Evolutionary conservation across 2,888 invertebrate genomes (phyloP).

Genomic region (Apotomis betuletana): DNA sequence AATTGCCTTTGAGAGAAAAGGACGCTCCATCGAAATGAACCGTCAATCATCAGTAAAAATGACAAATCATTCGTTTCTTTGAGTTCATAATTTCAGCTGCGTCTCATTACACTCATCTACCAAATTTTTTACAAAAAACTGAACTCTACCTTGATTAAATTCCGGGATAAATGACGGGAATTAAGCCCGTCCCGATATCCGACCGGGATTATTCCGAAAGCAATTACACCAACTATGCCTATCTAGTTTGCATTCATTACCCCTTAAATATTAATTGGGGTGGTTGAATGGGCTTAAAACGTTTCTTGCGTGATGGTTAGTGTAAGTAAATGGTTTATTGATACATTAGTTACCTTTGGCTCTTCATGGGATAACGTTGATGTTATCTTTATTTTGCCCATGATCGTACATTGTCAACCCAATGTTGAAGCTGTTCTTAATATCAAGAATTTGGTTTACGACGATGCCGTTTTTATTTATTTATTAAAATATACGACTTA

Average conservation of each 20-base stretch:
- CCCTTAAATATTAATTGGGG: slow-evolving; percentile 38
- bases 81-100: slow-evolving; percentile 9
- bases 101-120: slow-evolving; percentile 14
- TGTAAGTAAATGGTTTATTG: slow-evolving; percentile 5
- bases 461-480: too few relatives aligned
- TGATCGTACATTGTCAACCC: too few relatives aligned
- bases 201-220: slow-evolving; percentile 28
- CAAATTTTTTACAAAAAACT: slow-evolving; percentile 30
- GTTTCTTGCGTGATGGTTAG: slow-evolving; percentile 18
- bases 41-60: background rate
- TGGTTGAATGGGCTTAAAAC: slow-evolving; percentile 3
- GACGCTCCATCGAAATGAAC: too few relatives aligned
- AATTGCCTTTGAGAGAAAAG: too few relatives aligned
- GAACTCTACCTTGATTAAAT: slow-evolving; percentile 25
- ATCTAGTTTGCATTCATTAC: slow-evolving; percentile 35
- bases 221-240: slow-evolving; percentile 33
- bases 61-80: background rate
- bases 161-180: slow-evolving; percentile 22
- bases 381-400: background rate
- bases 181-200: slow-evolving; percentile 12
- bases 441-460: too few relatives aligned
- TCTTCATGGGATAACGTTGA: background rate
- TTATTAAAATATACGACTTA: too few relatives aligned
- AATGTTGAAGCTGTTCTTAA: too few relatives aligned
- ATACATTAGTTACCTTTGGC: background rate